phyloP scores from a whole-genome alignment of 2,797 vertebrate species.

The Enteromius viviparus region DNA sequence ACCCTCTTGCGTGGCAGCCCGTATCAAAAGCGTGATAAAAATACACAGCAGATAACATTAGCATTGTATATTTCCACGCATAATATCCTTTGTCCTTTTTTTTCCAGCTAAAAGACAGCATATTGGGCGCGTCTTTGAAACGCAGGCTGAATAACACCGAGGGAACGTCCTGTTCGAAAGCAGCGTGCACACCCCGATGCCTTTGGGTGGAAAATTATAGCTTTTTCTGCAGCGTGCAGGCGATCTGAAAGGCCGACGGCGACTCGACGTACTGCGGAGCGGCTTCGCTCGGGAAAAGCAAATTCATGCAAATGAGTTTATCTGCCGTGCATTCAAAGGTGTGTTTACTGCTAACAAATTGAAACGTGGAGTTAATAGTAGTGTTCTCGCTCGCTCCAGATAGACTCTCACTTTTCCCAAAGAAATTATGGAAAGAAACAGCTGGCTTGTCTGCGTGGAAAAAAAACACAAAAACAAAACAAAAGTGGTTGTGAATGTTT shows the following conservation, averaged over 20 bases:
- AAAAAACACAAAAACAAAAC: conserved; percentile 43
- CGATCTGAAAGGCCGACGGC: conserved; percentile 71
- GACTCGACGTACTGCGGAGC: conserved; percentile 65
- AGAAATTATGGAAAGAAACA: conserved; percentile 50
- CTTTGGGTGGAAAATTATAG: neutral
- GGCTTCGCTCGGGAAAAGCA: conserved; percentile 67
- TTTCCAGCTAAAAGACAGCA: conserved; percentile 57
- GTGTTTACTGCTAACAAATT: conserved; percentile 78
- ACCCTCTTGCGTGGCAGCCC: conserved; percentile 74
- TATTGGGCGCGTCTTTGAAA: conserved; percentile 10
- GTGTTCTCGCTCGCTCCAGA: conserved; percentile 60
- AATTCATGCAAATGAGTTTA: conserved; percentile 72
- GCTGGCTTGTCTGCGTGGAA: conserved; percentile 39
- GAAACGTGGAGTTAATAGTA: conserved; percentile 69
- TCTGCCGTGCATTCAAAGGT: conserved; percentile 70
- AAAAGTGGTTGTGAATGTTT: conserved; percentile 65
- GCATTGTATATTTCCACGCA: conserved; percentile 56
- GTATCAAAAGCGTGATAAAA: conserved; percentile 77
- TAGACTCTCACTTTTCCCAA: neutral
- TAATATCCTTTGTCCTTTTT: conserved; percentile 64
- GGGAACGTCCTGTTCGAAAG: conserved; percentile 55
- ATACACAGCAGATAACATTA: conserved; percentile 72
- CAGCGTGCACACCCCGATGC: conserved; percentile 16
- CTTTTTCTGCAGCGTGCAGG: neutral
- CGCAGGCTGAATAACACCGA: conserved; percentile 2